Percentiles rank a stretch among this genome's conserved stretches.
Conservation (phyloP, 1,140 invertebrate species). For the Lepidurus couesii region DNA sequence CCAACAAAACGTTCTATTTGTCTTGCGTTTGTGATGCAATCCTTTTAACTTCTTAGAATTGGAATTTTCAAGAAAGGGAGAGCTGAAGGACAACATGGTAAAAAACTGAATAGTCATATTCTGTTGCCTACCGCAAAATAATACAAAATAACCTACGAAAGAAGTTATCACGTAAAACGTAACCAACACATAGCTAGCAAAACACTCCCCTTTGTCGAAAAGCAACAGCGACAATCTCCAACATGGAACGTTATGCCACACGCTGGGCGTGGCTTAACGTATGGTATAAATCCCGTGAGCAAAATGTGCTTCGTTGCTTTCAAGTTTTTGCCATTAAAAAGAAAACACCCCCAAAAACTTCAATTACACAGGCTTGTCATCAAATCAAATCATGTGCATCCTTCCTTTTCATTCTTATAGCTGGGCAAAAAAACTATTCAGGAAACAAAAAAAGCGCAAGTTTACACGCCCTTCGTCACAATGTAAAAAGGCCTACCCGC, state of each 20-base stretch:
- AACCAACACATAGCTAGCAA: neutral
- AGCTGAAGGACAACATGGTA: neutral
- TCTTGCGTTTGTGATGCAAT: slow-evolving; percentile 9
- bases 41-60: neutral
- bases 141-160: neutral
- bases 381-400: neutral
- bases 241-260: neutral
- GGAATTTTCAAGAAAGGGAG: neutral
- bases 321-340: neutral
- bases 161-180: too few species aligned
- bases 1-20: slow-evolving; percentile 8
- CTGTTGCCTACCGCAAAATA: neutral
- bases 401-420: too few species aligned
- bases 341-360: neutral
- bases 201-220: neutral
- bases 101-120: neutral
- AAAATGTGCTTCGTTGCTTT: neutral
- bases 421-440: too few species aligned
- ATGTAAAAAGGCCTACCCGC: neutral
- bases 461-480: neutral
- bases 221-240: neutral
- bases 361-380: neutral
- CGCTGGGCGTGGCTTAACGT: neutral
- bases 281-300: neutral
- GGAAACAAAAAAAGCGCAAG: neutral